These are phyloP conservation scores for Apotomis capreana DNA, from an alignment of 2,888 invertebrate genomes.

Conservation along the genomic window DNA sequence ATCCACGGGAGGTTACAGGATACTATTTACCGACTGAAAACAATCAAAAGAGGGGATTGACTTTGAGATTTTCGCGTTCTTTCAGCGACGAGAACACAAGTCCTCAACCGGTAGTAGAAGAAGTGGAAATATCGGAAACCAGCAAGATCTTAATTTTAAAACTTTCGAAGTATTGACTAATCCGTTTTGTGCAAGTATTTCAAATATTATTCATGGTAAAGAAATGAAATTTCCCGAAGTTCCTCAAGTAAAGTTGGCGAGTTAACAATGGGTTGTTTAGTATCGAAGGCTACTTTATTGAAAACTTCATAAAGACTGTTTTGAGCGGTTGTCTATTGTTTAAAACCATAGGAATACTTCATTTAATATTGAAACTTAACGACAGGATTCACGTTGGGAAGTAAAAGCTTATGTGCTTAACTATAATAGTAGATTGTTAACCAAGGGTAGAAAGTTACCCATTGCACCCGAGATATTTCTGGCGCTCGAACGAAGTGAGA, in stretches of 20 bases:
- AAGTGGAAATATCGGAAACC: no score
- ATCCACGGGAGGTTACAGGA: no score
- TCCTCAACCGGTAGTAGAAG: no score
- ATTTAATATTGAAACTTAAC: neutral
- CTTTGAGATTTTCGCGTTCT: no score
- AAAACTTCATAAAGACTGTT: conserved; percentile 9
- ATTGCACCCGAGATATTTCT: no score
- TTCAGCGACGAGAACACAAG: no score
- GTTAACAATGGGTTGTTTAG: conserved; percentile 8
- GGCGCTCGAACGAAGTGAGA: no score
- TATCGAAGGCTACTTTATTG: conserved; percentile 15
- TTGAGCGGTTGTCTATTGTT: conserved; percentile 13
- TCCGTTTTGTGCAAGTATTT: neutral
- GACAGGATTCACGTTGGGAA: neutral
- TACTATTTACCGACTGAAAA: no score
- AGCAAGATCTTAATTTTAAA: no score
- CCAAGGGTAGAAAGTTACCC: no score
- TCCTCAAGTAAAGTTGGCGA: neutral
- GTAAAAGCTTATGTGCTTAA: neutral
- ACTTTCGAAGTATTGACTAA: neutral
- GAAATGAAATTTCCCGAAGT: neutral
- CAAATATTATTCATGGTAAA: neutral
- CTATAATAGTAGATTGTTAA: no score
- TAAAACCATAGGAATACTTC: neutral
- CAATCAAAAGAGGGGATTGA: no score